Evolutionary conservation across 2,113 vertebrate species (phyloP), one percentile per base, ranked within the genome.

Genomic region (Trinectes maculatus): DNA sequence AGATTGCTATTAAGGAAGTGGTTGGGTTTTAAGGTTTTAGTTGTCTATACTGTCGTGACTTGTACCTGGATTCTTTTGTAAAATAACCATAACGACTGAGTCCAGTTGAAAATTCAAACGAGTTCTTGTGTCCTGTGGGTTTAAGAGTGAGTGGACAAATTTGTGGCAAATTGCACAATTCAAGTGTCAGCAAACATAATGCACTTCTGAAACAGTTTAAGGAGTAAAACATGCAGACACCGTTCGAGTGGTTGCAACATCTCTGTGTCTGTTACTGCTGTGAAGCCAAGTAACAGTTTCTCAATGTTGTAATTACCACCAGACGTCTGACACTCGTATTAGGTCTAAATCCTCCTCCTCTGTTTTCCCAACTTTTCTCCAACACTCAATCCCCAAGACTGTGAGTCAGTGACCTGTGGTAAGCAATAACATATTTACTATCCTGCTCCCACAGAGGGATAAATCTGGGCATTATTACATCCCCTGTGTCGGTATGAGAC

Each of bases 361-460:
- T 71, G 31, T 57, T 21, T 47, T 56, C n/a, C n/a, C 13, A 34
- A 54, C 43, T 44, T 48, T 59, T 24, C 34, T 44, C 25, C 52
- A 48, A 37, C 44, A 55, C 16, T 74, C 74, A 77, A 67, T 83
- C 61, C n/a, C 21, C 31, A 55, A 57, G 40, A 74, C 43, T 73
- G 36, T 56, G 33, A 79, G 49, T 58, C 25, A 40, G 59, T 40
- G 71, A 74, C 51, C 73, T 72, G 48, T 42, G 37, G 43, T 71
- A 59, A 72, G 74, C 56, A 82, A 74, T 75, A 79, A 72, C 19
- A 67, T 84, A 72, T 89, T 85, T 85, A 71, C 59, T 72, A 75
- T 83, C 51, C 65, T 29, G 68, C 55, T 84, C 77, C 80, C 74
- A 78, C 25, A 15, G 66, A 80, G 57, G 72, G 58, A 77, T 80